Conservation (phyloP, 2,113 vertebrate species). For the Heterochromis multidens region DNA sequence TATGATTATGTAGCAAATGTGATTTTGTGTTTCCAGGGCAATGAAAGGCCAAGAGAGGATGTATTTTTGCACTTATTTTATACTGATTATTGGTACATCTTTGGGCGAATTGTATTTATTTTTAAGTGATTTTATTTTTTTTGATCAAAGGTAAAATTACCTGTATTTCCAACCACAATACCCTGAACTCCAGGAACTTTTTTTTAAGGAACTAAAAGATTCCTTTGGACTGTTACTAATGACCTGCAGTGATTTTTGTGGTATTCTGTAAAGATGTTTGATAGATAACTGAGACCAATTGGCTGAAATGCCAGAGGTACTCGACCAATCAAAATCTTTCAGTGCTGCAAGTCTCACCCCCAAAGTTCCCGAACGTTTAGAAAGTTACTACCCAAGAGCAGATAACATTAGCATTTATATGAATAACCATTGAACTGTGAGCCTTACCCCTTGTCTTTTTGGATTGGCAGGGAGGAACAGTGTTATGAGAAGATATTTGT, state of each 20-base stretch:
- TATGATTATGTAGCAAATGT: not conserved
- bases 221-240: not conserved
- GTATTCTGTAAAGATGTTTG: not conserved
- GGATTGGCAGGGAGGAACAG: not conserved
- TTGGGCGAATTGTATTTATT: not conserved
- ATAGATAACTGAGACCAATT: not conserved
- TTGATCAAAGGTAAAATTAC: not conserved
- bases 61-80: constrained; percentile 11
- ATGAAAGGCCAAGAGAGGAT: not conserved
- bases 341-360: not conserved
- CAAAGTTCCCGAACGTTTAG: not conserved
- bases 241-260: not conserved
- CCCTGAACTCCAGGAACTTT: not conserved
- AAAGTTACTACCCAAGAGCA: not conserved
- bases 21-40: not conserved
- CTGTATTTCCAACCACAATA: not conserved
- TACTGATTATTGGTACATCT: constrained; percentile 25
- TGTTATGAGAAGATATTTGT: not conserved
- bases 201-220: not conserved
- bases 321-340: not conserved
- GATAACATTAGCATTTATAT: not conserved
- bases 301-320: not conserved
- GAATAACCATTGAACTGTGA: not conserved
- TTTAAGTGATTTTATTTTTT: not conserved
- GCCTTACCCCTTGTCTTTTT: not conserved